These are phyloP conservation scores for Tinea trinotella DNA, from an alignment of 2,888 invertebrate species.

Conservation along the genomic window DNA sequence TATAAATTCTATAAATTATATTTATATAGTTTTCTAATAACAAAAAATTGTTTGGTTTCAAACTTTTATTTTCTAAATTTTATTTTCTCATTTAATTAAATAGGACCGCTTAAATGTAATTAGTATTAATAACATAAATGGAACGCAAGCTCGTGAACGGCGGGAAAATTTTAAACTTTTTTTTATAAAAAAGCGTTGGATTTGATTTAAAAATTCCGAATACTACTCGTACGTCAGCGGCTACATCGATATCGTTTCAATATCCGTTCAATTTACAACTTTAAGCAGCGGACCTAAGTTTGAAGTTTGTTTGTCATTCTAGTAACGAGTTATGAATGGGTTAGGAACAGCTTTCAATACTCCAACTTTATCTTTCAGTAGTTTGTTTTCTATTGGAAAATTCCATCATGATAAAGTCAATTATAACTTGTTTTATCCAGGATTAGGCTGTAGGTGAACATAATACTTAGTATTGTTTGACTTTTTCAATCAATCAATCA, in stretches of 20 bases:
- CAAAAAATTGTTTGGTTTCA: too few relatives aligned
- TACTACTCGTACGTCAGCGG: background rate
- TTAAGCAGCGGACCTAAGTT: background rate
- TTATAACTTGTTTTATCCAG: background rate
- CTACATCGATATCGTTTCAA: background rate
- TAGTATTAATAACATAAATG: background rate
- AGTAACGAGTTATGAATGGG: slow-evolving; percentile 1
- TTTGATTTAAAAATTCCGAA: background rate
- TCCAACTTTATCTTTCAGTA: slow-evolving; percentile 1
- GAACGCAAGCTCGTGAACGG: background rate
- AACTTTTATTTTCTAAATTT: too few relatives aligned
- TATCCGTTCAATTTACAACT: slow-evolving; percentile 6
- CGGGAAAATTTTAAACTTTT: background rate
- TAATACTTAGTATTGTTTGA: too few relatives aligned
- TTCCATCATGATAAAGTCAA: background rate
- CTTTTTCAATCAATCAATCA: too few relatives aligned
- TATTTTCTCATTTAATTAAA: background rate
- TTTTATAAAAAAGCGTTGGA: too few relatives aligned
- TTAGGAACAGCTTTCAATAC: background rate
- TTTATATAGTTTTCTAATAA: too few relatives aligned
- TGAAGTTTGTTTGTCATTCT: background rate
- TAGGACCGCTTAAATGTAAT: background rate
- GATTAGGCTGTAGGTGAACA: too few relatives aligned
- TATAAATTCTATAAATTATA: too few relatives aligned
- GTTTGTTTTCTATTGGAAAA: background rate